phyloP scores from a whole-genome alignment of 2,113 vertebrate genomes.

The Upupa epops region DNA sequence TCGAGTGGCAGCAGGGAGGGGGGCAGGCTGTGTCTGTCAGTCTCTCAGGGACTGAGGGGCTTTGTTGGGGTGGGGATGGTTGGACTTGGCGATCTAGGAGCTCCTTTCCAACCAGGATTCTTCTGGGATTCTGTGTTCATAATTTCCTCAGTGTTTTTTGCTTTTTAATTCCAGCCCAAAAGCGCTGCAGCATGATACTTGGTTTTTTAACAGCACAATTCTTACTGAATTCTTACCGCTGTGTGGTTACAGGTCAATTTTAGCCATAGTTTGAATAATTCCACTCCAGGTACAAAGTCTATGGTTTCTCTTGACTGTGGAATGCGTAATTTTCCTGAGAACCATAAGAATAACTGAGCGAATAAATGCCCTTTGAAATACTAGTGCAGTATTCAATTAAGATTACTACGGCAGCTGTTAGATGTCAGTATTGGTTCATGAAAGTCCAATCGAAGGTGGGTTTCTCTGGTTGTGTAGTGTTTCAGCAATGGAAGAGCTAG shows the following conservation, averaged over 20 bases:
- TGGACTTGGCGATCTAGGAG: too few species aligned
- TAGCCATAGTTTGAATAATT: not conserved
- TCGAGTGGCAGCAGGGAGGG: too few species aligned
- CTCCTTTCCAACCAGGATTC: too few species aligned
- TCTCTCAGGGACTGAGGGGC: too few species aligned
- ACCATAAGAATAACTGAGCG: not conserved
- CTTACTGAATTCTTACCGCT: not conserved
- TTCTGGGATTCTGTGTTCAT: too few species aligned
- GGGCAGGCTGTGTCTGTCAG: too few species aligned
- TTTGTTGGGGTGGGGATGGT: too few species aligned
- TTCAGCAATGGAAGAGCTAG: constrained; percentile 17
- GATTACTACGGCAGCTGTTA: constrained; percentile 36
- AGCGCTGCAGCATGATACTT: too few species aligned
- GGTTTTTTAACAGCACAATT: not conserved
- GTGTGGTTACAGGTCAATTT: not conserved
- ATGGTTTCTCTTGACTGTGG: not conserved
- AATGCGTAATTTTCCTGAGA: not conserved
- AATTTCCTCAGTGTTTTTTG: not conserved
- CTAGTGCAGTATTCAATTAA: not conserved
- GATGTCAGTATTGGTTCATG: constrained; percentile 50
- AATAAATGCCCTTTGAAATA: not conserved
- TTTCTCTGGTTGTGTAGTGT: not conserved
- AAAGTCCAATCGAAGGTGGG: not conserved
- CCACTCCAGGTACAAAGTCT: not conserved
- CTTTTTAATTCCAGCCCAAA: not conserved